phyloP scores from a whole-genome alignment of 2,888 invertebrate genomes.

The Polyommatus icarus region DNA sequence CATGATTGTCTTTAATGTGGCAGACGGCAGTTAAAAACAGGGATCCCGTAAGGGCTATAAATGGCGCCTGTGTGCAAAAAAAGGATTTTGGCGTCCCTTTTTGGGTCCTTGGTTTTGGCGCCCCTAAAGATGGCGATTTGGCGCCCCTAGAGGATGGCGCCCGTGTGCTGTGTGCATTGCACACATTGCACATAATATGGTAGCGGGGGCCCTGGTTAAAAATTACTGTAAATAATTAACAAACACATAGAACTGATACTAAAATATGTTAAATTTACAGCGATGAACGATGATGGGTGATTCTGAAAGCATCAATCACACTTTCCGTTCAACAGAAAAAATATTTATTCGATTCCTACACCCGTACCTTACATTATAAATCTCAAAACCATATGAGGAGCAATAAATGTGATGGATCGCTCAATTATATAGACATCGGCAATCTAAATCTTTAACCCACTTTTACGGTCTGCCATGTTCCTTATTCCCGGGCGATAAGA shows the following conservation, averaged over 20 bases:
- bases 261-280: background rate
- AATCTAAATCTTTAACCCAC: background rate
- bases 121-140: no score
- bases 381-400: background rate
- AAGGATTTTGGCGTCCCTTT: no score
- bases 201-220: no score
- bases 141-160: no score
- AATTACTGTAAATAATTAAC: background rate
- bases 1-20: no score
- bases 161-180: no score
- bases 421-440: constrained; percentile 12
- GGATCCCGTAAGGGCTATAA: no score
- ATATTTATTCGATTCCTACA: background rate
- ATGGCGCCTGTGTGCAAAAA: no score
- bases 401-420: constrained; percentile 6
- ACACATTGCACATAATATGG: no score
- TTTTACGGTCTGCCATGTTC: background rate
- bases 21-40: no score
- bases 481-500: background rate
- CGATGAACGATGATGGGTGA: background rate
- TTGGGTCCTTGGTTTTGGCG: no score
- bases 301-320: constrained; percentile 3
- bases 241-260: background rate
- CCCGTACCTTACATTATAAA: background rate
- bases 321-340: background rate